Evolutionary conservation across 2,797 vertebrate genomes (phyloP), one percentile per base, ranked within the genome.

Genomic region (Phrynocephalus forsythii): DNA sequence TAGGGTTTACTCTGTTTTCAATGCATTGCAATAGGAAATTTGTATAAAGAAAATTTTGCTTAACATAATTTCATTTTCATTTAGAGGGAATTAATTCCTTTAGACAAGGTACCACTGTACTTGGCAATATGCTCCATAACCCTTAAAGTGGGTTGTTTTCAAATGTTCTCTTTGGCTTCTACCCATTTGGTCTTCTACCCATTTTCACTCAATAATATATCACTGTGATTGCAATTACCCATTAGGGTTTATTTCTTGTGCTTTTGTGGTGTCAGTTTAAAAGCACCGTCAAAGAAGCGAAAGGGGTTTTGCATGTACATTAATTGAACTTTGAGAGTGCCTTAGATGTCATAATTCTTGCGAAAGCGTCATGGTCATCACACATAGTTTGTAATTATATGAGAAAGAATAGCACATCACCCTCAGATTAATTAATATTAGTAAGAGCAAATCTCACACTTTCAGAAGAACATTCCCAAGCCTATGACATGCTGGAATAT

Each of bases 171-270:
- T 82, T 87, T 67, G 28, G 38, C 38, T 44, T 44, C 3, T 44
- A 44, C 38, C 38, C 38, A 38, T 38, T n/a, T 67, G 48, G n/a
- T 86, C 33, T 48, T 86, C 44, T 73, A 33, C 38, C 67, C 18
- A 73, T 80, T 73, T 71, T 63, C 71, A 63, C 52, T 75, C 69
- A 6, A 18, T 33, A 22, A 84, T 73, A n/a, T 84, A 79, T 86
- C n/a, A 71, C 22, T 60, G 67, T 79, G 77, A 38, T 26, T 80
- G 26, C 69, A 73, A 80, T 73, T n/a, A 44, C 72, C 77, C 85
- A 86, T 72, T 81, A 71, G 50, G 75, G 24, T 30, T 33, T 56
- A 44, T 73, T 88, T 7, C 44, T 66, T 88, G 73, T 87, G 10
- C 4, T 78, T 80, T 79, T 3, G 16, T 68, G 52, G 85, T 26